Base-by-base conservation (phyloP, 2,113 vertebrate species). In the Leuciscus idus region DNA sequence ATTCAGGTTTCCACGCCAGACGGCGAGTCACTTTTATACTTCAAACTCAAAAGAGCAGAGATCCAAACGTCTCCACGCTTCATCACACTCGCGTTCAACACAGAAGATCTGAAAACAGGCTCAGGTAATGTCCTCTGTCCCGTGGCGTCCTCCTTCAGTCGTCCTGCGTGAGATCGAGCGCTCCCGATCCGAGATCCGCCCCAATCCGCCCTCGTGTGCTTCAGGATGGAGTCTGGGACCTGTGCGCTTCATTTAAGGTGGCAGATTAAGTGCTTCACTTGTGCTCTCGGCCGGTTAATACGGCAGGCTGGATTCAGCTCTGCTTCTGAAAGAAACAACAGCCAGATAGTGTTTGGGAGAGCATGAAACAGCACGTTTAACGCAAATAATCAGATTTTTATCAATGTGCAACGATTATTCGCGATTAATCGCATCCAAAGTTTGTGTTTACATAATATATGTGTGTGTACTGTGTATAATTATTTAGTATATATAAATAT, bases 261-360 rank as follows among this genome's bases (percentile, higher is more conserved):
- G 95, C 94, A 94, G 92, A 91, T 94, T 94, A 95, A 95, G 94
- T 94, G 93, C 91, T 92, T 94, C 92, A 91, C 89, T 88, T 84
- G 88, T 91, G 92, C 92, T 92, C 50, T 50, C 91, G 92, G 92
- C 87, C 73, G 50, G 68, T 84, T 90, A 86, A 89, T 90, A 92
- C 89, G 88, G 89, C 91, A 89, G 87, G 87, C 84, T 89, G 61
- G 83, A 89, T 88, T 81, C 61, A 52, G 57, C 76, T 64, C 79
- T 88, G 87, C 82, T 86, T 90, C 36, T 83, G 55, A 52, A 87
- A 88, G 79, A 84, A 50, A 64, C 23, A 70, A 52, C 19, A 62
- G 21, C 28, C 33, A 23, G 76, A 5, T 8, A 66, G 66, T 50
- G 23, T 2, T 13, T 36, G 36, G 17, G 19, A 4, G 26, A 73